Evolutionary conservation across 2,113 vertebrate species (phyloP).

Genomic region (Poeciliopsis retropinna): DNA sequence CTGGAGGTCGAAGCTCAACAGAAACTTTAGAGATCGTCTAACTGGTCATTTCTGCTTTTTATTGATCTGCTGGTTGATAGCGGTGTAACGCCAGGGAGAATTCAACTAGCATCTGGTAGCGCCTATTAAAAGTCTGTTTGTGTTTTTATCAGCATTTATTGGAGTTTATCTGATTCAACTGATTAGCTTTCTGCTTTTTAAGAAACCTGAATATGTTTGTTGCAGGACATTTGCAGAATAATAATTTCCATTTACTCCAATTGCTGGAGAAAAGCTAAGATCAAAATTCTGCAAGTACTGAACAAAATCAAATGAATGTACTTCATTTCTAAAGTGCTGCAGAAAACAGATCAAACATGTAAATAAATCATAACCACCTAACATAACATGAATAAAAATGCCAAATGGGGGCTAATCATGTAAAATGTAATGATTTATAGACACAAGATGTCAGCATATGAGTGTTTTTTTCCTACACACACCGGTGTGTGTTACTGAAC

Average conservation of each 20-base stretch:
- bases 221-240: no score
- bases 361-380: neutral
- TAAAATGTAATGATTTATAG: neutral
- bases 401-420: neutral
- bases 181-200: no score
- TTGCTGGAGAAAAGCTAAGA: neutral
- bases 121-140: no score
- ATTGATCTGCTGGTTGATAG: neutral
- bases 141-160: neutral
- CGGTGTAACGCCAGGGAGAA: no score
- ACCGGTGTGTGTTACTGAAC: slow-evolving; percentile 1
- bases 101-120: no score
- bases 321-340: neutral
- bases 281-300: neutral
- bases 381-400: neutral
- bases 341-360: neutral
- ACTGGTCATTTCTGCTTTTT: neutral
- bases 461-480: neutral
- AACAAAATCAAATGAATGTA: neutral
- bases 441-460: neutral
- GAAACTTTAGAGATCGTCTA: neutral
- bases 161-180: neutral
- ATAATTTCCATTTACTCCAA: no score
- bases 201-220: no score
- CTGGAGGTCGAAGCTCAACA: neutral